Evolutionary conservation across 2,113 vertebrate genomes (phyloP).

Genomic region (Podocnemis expansa): DNA sequence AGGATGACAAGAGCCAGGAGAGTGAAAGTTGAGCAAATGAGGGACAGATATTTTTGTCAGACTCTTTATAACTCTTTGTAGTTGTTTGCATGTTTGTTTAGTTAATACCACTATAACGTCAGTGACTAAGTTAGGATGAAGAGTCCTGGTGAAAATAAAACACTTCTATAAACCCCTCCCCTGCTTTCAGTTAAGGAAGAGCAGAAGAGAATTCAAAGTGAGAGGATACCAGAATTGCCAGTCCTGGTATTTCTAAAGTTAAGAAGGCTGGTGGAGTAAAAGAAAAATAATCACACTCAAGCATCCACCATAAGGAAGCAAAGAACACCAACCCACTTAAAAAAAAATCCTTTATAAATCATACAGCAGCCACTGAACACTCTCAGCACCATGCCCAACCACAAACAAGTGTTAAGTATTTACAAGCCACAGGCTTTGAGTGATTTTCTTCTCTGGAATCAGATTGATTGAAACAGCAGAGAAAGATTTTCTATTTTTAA

Average conservation of each 20-base stretch:
- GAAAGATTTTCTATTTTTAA: conserved; percentile 21
- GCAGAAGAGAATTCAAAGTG: background rate
- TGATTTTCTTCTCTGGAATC: conserved; percentile 44
- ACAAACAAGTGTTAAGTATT: conserved; percentile 25
- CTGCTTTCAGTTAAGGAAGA: background rate
- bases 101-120: conserved; percentile 6
- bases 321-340: background rate
- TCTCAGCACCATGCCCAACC: background rate
- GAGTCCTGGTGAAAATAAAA: background rate
- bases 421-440: conserved; percentile 17
- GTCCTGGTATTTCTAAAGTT: conserved; percentile 20
- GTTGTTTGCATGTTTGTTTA: background rate
- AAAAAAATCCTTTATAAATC: conserved; percentile 5
- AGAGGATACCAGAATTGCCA: background rate
- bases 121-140: background rate
- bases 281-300: conserved; percentile 9
- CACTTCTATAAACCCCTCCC: conserved; percentile 18
- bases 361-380: background rate
- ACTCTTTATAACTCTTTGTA: conserved; percentile 9
- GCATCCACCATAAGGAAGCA: conserved; percentile 17
- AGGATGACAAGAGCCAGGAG: background rate
- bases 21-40: background rate
- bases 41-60: background rate
- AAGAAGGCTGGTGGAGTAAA: conserved; percentile 25
- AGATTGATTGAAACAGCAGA: background rate